Percentiles rank a stretch among this genome's conserved stretches.
phyloP scores from a whole-genome alignment of 2,888 invertebrate genomes.

The Drosophila buzzatii region DNA sequence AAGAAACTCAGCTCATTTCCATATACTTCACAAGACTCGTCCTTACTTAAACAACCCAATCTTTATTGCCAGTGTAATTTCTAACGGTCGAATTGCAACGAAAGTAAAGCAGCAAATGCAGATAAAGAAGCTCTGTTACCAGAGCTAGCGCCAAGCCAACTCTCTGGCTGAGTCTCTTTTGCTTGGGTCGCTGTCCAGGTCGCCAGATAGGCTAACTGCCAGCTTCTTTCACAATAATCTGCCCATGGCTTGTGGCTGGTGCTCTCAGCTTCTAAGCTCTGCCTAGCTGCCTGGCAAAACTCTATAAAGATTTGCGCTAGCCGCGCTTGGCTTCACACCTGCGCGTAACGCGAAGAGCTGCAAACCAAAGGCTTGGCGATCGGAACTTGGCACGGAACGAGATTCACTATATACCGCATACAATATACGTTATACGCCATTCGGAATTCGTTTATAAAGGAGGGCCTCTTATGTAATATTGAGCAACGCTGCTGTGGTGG shows the following conservation, averaged over 20 bases:
- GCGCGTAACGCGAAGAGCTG: slow-evolving; percentile 71
- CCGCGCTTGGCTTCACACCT: slow-evolving; percentile 84
- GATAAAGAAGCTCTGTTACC: slow-evolving; percentile 25
- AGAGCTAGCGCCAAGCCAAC: neutral
- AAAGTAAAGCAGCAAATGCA: slow-evolving; percentile 64
- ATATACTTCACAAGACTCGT: too few species aligned
- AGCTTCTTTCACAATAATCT: slow-evolving; percentile 50
- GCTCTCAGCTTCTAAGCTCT: slow-evolving; percentile 46
- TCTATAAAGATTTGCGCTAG: slow-evolving; percentile 81
- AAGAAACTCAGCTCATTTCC: too few species aligned
- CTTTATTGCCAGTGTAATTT: slow-evolving; percentile 3
- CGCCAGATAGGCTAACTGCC: slow-evolving; percentile 26
- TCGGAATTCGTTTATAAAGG: slow-evolving; percentile 49
- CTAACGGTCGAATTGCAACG: slow-evolving; percentile 59
- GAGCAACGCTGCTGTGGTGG: slow-evolving; percentile 44
- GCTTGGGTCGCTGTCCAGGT: slow-evolving; percentile 4
- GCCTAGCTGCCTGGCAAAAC: slow-evolving; percentile 44
- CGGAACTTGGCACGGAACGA: slow-evolving; percentile 32
- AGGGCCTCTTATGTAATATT: slow-evolving; percentile 75
- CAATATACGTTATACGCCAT: slow-evolving; percentile 26
- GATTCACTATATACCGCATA: neutral
- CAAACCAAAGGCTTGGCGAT: slow-evolving; percentile 53
- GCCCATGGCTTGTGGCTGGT: slow-evolving; percentile 35
- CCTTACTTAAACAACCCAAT: neutral
- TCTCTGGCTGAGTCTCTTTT: slow-evolving; percentile 2